Conservation (phyloP, 2,888 invertebrate genomes). For the Geophilus truncorum region DNA sequence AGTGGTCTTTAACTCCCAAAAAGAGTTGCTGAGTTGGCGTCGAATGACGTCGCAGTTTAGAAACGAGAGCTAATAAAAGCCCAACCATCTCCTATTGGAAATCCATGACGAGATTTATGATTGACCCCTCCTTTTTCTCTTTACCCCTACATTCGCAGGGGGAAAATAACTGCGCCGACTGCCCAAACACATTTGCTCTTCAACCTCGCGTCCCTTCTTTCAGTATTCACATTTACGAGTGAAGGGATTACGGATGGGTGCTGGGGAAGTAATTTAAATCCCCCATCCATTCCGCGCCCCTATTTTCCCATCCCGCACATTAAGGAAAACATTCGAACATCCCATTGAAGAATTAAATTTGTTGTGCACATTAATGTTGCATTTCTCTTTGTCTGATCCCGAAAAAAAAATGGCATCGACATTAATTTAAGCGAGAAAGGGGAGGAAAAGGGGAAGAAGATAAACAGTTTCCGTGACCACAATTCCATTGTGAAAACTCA, state of each 20-base stretch:
- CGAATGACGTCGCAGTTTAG: not conserved
- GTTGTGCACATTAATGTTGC: not conserved
- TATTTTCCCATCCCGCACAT: not conserved
- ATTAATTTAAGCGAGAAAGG: not conserved
- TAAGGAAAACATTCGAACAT: not conserved
- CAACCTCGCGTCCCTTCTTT: not conserved
- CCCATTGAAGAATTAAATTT: not conserved
- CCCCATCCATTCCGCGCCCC: not conserved
- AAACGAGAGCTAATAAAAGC: not conserved
- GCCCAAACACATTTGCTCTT: not conserved
- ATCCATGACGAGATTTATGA: constrained; percentile 4
- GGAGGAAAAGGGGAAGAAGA: not conserved
- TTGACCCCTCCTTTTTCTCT: not conserved
- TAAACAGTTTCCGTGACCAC: not conserved
- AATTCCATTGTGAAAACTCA: not conserved
- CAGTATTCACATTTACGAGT: not conserved
- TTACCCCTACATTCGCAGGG: not conserved
- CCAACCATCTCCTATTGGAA: not conserved
- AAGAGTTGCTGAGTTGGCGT: not conserved
- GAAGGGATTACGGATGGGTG: not conserved
- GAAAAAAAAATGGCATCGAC: not conserved
- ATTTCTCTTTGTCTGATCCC: not conserved
- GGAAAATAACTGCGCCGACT: not conserved
- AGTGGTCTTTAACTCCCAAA: not conserved
- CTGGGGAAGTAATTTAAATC: not conserved